phyloP scores from a whole-genome alignment of 2,797 vertebrate genomes.

The Melanitta fusca region DNA sequence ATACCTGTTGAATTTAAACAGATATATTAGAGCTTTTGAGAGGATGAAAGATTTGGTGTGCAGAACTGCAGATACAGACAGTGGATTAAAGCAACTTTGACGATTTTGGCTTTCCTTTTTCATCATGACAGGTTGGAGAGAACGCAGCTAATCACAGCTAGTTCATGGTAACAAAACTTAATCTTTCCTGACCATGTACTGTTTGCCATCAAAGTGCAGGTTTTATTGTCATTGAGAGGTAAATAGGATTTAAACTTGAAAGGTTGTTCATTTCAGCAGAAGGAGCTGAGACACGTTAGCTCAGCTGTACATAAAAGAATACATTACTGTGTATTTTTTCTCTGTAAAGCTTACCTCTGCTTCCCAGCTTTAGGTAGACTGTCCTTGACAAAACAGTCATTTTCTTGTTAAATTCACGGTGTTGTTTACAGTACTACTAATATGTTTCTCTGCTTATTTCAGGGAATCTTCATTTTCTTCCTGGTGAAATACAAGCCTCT shows the following conservation, averaged over 20 bases:
- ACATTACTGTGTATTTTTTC: neutral
- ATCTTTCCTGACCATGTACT: conserved; percentile 24
- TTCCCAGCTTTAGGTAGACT: neutral
- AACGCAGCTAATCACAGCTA: neutral
- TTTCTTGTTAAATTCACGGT: neutral
- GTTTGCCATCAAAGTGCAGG: conserved; percentile 20
- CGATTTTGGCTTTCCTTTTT: neutral
- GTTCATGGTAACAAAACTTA: neutral
- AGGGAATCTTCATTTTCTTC: conserved; percentile 98
- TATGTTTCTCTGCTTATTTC: conserved; percentile 17
- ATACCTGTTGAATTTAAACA: neutral
- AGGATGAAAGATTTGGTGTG: neutral
- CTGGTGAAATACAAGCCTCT: conserved; percentile 97
- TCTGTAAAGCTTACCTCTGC: neutral
- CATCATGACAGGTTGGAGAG: neutral
- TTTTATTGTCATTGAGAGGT: neutral
- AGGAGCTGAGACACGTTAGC: neutral
- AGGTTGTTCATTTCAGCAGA: neutral
- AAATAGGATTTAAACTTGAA: conserved; percentile 56
- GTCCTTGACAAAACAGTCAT: neutral
- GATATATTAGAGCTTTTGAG: neutral
- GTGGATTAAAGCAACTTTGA: neutral
- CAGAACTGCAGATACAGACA: neutral
- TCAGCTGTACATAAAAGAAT: neutral
- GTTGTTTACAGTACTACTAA: neutral